Evolutionary conservation across 2,797 vertebrate species (phyloP), one percentile per base, ranked within the genome.

Genomic region (Gymnocypris eckloni): DNA sequence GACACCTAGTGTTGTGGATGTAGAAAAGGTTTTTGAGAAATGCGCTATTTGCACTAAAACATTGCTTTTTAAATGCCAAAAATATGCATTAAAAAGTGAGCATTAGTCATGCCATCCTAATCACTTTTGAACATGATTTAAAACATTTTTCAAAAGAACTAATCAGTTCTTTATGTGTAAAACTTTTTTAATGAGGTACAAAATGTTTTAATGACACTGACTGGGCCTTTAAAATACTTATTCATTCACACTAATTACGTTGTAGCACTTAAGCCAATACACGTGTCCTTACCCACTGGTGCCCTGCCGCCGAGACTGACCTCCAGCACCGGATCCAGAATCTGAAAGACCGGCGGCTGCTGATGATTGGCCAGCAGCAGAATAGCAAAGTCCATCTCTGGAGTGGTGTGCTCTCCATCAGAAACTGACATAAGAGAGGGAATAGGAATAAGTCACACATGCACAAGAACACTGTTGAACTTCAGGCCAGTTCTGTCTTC

Each of bases 341-440:
- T 95, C 92, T 96, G 97, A 90, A 98, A 97, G 4, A 95, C 92
- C 0, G 97, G 96, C 2, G 96, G 96, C 86, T 96, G 96, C 90
- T 93, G 95, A 84, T 96, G 95, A 0, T 93, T 94, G 0, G 96
- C 94, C 82, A 98, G 93, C 86, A 99, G 90, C 90, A 98, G 95
- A 87, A 99, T 92, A 79, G 96, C 96, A 87, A 99, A 97, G 89
- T 93, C 95, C 95, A 97, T 93, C 92, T 99, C 98, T 0, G 96
- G 96, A 37, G 96, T 98, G 0, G 94, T 95, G 92, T 96, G 93
- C 4, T 97, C 95, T 3, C 98, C 97, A 25, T 97, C 96, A 0
- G 97, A 97, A 93, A 99, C 98, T 99, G 86, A 59, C 85, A 91
- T 56, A 70, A 69, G 41, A 48, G 45, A 78, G 59, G 2, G 48